These are phyloP conservation scores for Tetraodon nigroviridis DNA, from an alignment of 2,113 vertebrate species.

Conservation along the genomic window DNA sequence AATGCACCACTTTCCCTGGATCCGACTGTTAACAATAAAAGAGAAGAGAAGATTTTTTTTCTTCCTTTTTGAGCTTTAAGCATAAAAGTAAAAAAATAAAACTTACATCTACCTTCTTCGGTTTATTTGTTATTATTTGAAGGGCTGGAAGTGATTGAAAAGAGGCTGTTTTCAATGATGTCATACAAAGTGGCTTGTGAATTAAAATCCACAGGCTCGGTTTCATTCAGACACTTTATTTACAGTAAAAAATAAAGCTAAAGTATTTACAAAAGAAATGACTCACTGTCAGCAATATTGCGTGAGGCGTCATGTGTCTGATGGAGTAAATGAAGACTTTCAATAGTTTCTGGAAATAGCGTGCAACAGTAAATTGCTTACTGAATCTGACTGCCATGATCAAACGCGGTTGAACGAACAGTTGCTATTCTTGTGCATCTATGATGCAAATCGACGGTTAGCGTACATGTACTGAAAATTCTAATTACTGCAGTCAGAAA, in stretches of 20 bases:
- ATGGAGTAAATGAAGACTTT: neutral
- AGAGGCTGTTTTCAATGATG: neutral
- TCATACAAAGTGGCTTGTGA: neutral
- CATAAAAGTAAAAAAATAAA: constrained; percentile 18
- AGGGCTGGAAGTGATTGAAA: neutral
- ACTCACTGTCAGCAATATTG: neutral
- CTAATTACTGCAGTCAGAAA: constrained; percentile 8
- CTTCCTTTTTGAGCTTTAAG: neutral
- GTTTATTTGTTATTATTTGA: neutral
- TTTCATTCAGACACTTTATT: constrained; percentile 48
- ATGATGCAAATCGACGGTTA: constrained; percentile 10
- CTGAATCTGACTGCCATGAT: constrained; percentile 15
- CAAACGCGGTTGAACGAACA: constrained; percentile 25
- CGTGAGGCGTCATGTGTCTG: too few species aligned
- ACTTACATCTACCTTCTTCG: neutral
- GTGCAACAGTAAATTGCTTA: constrained; percentile 24
- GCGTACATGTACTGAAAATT: constrained; percentile 5
- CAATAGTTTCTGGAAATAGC: constrained; percentile 38
- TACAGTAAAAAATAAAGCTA: constrained; percentile 40
- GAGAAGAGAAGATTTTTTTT: neutral
- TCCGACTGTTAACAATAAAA: constrained; percentile 39
- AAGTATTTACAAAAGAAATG: constrained; percentile 48
- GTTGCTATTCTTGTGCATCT: constrained; percentile 18
- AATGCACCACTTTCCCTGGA: constrained; percentile 68
- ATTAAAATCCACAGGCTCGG: neutral